phyloP scores from a whole-genome alignment of 64 coral and sea anemone species.

The Stylophora pistillata region DNA sequence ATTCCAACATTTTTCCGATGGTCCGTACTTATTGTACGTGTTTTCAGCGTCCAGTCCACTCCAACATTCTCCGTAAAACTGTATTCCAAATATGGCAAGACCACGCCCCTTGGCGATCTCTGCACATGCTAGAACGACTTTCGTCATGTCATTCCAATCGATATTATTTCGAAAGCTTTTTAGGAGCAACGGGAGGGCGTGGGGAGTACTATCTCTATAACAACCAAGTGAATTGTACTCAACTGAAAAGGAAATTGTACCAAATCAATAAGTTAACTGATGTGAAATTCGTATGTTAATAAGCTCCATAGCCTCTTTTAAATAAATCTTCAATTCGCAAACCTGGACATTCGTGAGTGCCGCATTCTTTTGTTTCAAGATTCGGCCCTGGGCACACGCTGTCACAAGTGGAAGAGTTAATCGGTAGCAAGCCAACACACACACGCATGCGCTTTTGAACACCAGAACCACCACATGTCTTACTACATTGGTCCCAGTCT shows the following conservation, averaged over 20 bases:
- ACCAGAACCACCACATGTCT: conserved; percentile 14
- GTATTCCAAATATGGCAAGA: conserved; percentile 30
- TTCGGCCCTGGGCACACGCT: neutral
- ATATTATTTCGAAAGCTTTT: conserved; percentile 2
- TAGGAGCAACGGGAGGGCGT: neutral
- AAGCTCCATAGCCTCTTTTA: neutral
- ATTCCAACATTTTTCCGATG: conserved; percentile 30
- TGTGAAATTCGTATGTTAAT: no score
- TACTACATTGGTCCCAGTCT: conserved; percentile 29
- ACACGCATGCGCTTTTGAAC: conserved; percentile 12
- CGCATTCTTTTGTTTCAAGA: conserved; percentile 3
- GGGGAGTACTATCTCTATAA: conserved; percentile 30
- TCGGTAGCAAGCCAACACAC: neutral
- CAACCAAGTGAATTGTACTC: conserved; percentile 33
- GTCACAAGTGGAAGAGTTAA: neutral
- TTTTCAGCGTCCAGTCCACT: conserved; percentile 4
- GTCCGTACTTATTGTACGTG: conserved; percentile 27
- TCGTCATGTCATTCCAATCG: conserved; percentile 43
- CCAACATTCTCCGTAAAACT: conserved; percentile 65
- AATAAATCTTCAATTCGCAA: neutral
- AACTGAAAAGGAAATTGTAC: conserved; percentile 22
- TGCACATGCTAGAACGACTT: conserved; percentile 26
- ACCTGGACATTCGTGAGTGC: conserved; percentile 7
- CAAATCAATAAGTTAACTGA: no score
- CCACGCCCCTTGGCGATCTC: conserved; percentile 1